Conservation (phyloP, 2,113 vertebrate species). For the Delphinapterus leucas region DNA sequence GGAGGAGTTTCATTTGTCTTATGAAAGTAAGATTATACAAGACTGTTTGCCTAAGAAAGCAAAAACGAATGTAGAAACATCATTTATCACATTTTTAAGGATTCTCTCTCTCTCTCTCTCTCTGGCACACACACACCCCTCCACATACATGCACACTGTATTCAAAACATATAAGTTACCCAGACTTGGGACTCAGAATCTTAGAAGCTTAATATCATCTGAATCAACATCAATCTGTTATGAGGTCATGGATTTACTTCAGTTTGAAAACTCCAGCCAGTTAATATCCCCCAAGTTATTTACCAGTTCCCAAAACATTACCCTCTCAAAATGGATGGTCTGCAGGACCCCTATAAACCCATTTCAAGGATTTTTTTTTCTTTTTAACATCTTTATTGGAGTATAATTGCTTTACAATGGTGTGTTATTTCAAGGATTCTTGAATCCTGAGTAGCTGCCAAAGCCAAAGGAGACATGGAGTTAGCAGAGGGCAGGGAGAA, state of each 20-base stretch:
- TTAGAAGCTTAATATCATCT: background rate
- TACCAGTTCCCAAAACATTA: background rate
- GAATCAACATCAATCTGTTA: background rate
- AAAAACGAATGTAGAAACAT: background rate
- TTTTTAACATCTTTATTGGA: too few relatives aligned
- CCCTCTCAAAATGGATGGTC: background rate
- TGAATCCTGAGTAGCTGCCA: background rate
- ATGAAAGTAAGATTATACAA: background rate
- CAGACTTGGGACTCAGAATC: background rate
- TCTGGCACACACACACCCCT: fast-evolving
- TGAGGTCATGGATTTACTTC: background rate
- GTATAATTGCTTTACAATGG: too few relatives aligned
- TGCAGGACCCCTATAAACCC: background rate
- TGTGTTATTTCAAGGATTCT: background rate
- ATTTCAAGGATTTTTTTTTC: background rate
- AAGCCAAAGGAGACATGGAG: background rate
- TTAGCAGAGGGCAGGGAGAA: background rate
- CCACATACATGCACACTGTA: background rate
- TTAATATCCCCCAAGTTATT: background rate
- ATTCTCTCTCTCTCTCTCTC: background rate
- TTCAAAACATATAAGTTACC: background rate
- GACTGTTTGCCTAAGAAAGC: background rate
- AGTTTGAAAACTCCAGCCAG: background rate
- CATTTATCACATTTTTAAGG: background rate
- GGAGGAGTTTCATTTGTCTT: background rate